Base-by-base conservation (phyloP, 2,797 vertebrate genomes). In the Melanogrammus aeglefinus region DNA sequence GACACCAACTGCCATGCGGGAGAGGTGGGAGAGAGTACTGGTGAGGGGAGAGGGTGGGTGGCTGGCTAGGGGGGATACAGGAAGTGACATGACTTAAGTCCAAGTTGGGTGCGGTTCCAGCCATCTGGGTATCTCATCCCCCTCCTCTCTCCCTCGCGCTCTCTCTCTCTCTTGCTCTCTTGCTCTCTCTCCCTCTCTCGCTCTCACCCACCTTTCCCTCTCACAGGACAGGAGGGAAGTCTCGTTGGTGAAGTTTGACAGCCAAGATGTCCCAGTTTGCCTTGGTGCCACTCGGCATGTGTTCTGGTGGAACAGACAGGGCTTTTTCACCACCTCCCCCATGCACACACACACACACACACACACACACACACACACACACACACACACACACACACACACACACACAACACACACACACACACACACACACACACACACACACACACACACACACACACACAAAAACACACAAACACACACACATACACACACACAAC, bases 1-100 rank as follows among this genome's bases (percentile, higher is more conserved):
- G 92, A 92, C 93, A 93, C 93, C 91, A 93, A 93, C 92, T 93
- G 92, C 92, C 89, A 92, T 83, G 88, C 88, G 86, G 70, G 66
- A 38, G 74, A 81, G 24, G 31, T 76, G 74, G 63, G 75, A 77
- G 75, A 77, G 70, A 76, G 41, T 51, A 66, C 33, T 31, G 75
- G 70, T 72, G 41, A 57, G 78, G 75, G 77, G 66, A 63, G 57
- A 63, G 57, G 57, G 33, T 70, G 81, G 27, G 73, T 38, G 79
- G 35, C 44, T 76, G 78, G 5, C 29, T 29, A 84, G 84, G 86
- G 86, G 35, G 83, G 85, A 86, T 63, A 63, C 90, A 91, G 93
- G 92, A 94, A 93, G 91, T 91, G 92, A 90, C 79, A 86, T 92
- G 91, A 92, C 88, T 76, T 21, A 74, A 75, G 79, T 82, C 82